Evolutionary conservation across 2,888 invertebrate genomes (phyloP).

Genomic region (Entomobrya multifasciata): DNA sequence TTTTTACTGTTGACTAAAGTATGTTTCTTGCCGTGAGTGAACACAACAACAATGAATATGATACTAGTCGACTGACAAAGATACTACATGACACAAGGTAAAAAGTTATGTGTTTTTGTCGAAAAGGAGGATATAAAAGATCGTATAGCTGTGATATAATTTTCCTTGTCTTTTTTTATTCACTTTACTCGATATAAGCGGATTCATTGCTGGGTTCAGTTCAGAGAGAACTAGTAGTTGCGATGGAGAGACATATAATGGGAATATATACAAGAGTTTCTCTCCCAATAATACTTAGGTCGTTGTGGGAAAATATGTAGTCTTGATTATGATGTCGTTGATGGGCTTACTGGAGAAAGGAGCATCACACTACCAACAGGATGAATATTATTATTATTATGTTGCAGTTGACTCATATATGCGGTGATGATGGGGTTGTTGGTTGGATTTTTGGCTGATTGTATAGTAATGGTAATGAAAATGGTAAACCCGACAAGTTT

Average conservation of each 20-base stretch:
- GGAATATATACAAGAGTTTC: no score
- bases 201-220: no score
- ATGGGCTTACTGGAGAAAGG: conserved; percentile 43
- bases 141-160: conserved; percentile 56
- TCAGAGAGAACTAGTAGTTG: no score
- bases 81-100: conserved; percentile 15
- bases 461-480: conserved; percentile 30
- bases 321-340: conserved; percentile 50
- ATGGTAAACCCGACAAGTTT: conserved; percentile 49
- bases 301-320: no score
- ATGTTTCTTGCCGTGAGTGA: no score
- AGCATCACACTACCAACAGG: conserved; percentile 19
- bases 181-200: no score
- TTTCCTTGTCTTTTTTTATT: conserved; percentile 57
- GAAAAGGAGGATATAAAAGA: conserved; percentile 53
- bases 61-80: no score
- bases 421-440: neutral
- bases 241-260: no score
- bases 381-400: conserved; percentile 51
- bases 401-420: conserved; percentile 18
- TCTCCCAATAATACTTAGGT: no score
- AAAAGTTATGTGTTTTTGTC: conserved; percentile 14
- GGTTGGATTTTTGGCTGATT: neutral
- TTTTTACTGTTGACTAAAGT: no score
- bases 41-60: no score